Conservation (phyloP, 1,140 invertebrate genomes). For the Drosophila nikananu region DNA sequence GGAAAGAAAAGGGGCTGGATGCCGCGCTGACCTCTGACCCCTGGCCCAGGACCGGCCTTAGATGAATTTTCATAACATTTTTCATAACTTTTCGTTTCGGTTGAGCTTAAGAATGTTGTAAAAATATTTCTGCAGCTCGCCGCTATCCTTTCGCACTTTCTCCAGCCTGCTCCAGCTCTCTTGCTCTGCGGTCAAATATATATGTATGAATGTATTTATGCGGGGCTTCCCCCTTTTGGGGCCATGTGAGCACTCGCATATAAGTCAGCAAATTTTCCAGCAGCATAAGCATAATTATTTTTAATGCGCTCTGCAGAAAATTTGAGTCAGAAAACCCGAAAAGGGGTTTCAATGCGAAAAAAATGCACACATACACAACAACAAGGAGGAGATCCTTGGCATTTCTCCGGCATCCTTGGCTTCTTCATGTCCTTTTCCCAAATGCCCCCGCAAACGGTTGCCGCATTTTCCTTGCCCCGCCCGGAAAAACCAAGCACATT, state of each 20-base stretch:
- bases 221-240: conserved; percentile 15
- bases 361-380: background rate
- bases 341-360: conserved; percentile 13
- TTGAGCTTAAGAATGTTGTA: conserved; percentile 63
- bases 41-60: background rate
- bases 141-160: conserved; percentile 18
- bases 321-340: conserved; percentile 24
- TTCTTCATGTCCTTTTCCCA: conserved; percentile 12
- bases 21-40: conserved; percentile 10
- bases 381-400: conserved; percentile 29
- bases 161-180: background rate
- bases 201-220: conserved; percentile 7
- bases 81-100: conserved; percentile 65
- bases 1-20: background rate
- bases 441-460: background rate
- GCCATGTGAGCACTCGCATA: conserved; percentile 39
- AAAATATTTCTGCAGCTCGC: conserved; percentile 43
- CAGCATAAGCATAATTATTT: conserved; percentile 78
- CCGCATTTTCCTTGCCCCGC: background rate
- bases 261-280: conserved; percentile 66
- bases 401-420: conserved; percentile 37
- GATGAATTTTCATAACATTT: conserved; percentile 59
- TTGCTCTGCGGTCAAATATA: conserved; percentile 25
- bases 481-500: conserved; percentile 31
- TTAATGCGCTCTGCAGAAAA: conserved; percentile 67